phyloP scores from a whole-genome alignment of 2,888 invertebrate species.

The Meloe dianella region DNA sequence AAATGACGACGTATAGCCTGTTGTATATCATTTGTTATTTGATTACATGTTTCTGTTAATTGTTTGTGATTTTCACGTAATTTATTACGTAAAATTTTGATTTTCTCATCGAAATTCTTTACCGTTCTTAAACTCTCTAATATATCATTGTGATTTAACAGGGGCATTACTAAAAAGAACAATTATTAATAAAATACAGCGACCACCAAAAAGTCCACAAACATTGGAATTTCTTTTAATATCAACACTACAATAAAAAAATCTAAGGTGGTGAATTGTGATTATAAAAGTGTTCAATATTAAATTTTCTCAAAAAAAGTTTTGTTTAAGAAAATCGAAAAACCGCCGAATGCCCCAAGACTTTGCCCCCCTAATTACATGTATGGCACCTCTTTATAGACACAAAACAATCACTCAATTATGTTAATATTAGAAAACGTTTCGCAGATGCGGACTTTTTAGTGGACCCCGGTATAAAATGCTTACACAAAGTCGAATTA shows the following conservation, averaged over 20 bases:
- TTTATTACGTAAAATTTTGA: constrained; percentile 53
- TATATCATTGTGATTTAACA: constrained; percentile 33
- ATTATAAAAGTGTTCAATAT: too few species aligned
- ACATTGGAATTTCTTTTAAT: too few species aligned
- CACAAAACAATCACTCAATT: too few species aligned
- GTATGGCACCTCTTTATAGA: too few species aligned
- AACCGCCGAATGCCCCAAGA: too few species aligned
- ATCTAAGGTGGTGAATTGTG: too few species aligned
- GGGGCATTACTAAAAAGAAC: not conserved
- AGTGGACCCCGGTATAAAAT: not conserved
- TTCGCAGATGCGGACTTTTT: not conserved
- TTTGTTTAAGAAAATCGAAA: too few species aligned
- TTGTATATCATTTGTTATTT: constrained; percentile 61
- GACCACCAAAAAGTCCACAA: too few species aligned
- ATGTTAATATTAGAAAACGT: not conserved
- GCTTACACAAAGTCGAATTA: not conserved
- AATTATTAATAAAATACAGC: not conserved
- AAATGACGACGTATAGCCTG: constrained; percentile 54
- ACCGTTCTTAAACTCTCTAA: constrained; percentile 40
- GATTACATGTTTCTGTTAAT: constrained; percentile 45
- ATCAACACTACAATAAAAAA: too few species aligned
- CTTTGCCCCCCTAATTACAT: too few species aligned
- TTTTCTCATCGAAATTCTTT: constrained; percentile 58
- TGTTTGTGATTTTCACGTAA: constrained; percentile 56
- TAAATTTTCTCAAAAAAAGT: too few species aligned